A percentile compares a stretch with the other conserved stretches of the same genome.
phyloP scores from a whole-genome alignment of 2,797 vertebrate genomes.

The Glyptemys insculpta region DNA sequence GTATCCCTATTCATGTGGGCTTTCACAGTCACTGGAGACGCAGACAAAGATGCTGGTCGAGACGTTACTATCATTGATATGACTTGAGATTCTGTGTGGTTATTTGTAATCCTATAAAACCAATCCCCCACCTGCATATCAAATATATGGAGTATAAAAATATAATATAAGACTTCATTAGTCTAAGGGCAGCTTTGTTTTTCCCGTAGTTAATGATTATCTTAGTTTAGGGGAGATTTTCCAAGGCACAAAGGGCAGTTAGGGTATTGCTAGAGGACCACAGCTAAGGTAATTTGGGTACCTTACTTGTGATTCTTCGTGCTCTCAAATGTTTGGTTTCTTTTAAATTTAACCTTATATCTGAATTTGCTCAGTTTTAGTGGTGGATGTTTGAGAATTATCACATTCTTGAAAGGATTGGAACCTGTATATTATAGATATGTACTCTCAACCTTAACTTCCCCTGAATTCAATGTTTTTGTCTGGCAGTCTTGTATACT shows the following conservation, averaged over 20 bases:
- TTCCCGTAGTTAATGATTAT: not conserved
- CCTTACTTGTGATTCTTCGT: not conserved
- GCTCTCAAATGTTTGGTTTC: not conserved
- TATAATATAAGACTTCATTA: not conserved
- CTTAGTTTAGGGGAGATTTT: not conserved
- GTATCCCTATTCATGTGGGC: conserved; percentile 59
- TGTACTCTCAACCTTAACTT: not conserved
- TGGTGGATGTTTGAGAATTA: not conserved
- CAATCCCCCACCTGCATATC: conserved; percentile 78
- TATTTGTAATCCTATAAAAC: conserved; percentile 71
- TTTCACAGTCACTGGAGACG: conserved; percentile 76
- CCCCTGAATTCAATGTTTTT: not conserved
- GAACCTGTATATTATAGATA: no score
- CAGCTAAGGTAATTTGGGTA: not conserved
- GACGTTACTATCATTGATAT: conserved; percentile 80
- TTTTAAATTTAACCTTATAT: not conserved
- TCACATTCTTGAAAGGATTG: not conserved
- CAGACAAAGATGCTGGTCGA: conserved; percentile 60
- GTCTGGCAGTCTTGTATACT: not conserved
- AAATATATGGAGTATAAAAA: not conserved
- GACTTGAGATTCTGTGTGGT: conserved; percentile 51
- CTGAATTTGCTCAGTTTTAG: not conserved
- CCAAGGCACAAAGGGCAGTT: not conserved
- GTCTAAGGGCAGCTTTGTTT: not conserved
- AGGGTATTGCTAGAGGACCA: not conserved